phyloP scores from a whole-genome alignment of 2,888 invertebrate genomes.

The Lydus trimaculatus region DNA sequence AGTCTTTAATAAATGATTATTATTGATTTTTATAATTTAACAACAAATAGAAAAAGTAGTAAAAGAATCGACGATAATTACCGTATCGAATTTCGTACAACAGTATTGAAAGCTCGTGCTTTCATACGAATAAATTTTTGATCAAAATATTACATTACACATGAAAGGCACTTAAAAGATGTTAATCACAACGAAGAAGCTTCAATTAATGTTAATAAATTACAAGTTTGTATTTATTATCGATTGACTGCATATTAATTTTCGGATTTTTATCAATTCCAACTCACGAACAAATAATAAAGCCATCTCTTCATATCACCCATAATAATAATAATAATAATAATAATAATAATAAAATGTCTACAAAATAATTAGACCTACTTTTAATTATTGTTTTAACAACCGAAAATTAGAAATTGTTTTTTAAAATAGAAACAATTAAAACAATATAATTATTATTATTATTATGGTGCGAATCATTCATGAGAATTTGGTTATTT shows the following conservation, averaged over 20 bases:
- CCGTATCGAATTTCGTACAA: not conserved
- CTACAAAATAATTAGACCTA: not conserved
- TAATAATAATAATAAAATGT: not conserved
- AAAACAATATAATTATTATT: slow-evolving; percentile 27
- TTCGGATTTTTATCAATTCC: not conserved
- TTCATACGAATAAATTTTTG: not conserved
- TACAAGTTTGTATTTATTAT: slow-evolving; percentile 20
- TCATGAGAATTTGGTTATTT: slow-evolving; percentile 41
- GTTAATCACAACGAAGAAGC: slow-evolving; percentile 29
- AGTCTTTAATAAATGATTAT: not conserved
- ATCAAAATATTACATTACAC: not conserved
- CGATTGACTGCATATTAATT: slow-evolving; percentile 20
- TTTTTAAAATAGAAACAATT: slow-evolving; percentile 22
- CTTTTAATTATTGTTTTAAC: not conserved
- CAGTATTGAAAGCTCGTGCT: not conserved
- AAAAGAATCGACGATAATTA: not conserved
- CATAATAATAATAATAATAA: not conserved
- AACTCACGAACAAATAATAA: slow-evolving; percentile 15
- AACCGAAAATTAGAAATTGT: not conserved
- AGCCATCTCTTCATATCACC: slow-evolving; percentile 11
- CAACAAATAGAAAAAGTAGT: not conserved
- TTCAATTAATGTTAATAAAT: slow-evolving; percentile 31
- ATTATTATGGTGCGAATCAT: slow-evolving; percentile 32
- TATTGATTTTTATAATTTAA: not conserved
- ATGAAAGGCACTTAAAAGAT: slow-evolving; percentile 18